Conservation (phyloP, 2,888 invertebrate genomes). For the Melanargia galathea region DNA sequence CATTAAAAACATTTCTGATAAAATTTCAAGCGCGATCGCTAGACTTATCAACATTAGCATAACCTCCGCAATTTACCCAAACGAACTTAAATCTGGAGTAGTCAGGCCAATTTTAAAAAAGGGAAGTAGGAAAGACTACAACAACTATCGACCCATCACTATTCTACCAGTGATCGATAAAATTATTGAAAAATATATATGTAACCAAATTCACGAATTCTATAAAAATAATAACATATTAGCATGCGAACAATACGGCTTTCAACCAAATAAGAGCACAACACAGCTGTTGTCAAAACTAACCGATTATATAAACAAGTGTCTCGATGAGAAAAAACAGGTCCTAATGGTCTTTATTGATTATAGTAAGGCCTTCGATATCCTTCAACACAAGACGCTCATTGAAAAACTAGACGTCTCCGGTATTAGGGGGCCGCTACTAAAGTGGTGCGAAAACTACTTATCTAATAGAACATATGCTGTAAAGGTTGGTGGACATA, state of each 20-base stretch:
- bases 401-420: conserved; percentile 7
- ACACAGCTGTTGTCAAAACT: conserved; percentile 4
- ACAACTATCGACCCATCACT: conserved; percentile 28
- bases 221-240: conserved; percentile 16
- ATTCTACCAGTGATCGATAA: conserved; percentile 18
- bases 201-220: conserved; percentile 22
- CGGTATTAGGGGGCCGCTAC: conserved; percentile 28
- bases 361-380: conserved; percentile 18
- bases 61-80: conserved; percentile 26
- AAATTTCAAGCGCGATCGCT: neutral
- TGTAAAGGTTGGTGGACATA: neutral
- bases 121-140: conserved; percentile 6
- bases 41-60: neutral
- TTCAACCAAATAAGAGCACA: no score
- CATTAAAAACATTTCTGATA: neutral
- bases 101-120: conserved; percentile 37
- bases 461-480: neutral
- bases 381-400: conserved; percentile 14
- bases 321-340: conserved; percentile 12
- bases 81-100: conserved; percentile 34
- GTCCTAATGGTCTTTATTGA: neutral
- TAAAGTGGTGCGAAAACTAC: conserved; percentile 25
- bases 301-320: neutral
- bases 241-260: neutral
- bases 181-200: conserved; percentile 20